These are phyloP conservation scores for Trichonephila clavata DNA, from an alignment of 1,140 invertebrate genomes.

Conservation along the genomic window DNA sequence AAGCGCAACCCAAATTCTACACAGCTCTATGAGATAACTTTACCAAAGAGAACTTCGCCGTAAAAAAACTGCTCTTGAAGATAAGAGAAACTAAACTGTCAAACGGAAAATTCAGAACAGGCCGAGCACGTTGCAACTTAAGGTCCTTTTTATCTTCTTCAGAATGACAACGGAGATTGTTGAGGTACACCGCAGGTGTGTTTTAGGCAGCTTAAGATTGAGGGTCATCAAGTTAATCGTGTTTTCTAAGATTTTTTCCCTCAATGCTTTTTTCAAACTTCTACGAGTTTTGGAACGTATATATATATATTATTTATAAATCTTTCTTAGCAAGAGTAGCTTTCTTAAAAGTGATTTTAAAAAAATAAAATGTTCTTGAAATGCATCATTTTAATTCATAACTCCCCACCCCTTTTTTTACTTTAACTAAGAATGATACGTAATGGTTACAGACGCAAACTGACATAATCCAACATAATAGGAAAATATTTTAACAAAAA, in stretches of 20 bases:
- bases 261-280: too few relatives aligned
- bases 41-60: conserved; percentile 1
- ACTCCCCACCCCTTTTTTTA: too few relatives aligned
- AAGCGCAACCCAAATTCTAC: conserved; percentile 11
- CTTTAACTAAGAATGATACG: too few relatives aligned
- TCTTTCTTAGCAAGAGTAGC: too few relatives aligned
- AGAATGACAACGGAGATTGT: conserved; percentile 23
- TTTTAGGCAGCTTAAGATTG: background rate
- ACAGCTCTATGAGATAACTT: background rate
- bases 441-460: too few relatives aligned
- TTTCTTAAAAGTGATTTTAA: too few relatives aligned
- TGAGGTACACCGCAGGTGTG: conserved; percentile 33
- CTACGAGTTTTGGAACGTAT: too few relatives aligned
- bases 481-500: too few relatives aligned
- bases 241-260: background rate
- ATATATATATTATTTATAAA: too few relatives aligned
- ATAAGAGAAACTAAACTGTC: conserved; percentile 40
- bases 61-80: conserved; percentile 31
- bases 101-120: conserved; percentile 34
- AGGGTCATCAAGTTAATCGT: conserved; percentile 35
- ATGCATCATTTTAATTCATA: too few relatives aligned
- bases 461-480: too few relatives aligned
- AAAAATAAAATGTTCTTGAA: too few relatives aligned
- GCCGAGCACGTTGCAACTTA: background rate
- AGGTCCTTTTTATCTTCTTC: conserved; percentile 13